Evolutionary conservation across 2,113 vertebrate genomes (phyloP).

Genomic region (Myanophis thanlyinensis): DNA sequence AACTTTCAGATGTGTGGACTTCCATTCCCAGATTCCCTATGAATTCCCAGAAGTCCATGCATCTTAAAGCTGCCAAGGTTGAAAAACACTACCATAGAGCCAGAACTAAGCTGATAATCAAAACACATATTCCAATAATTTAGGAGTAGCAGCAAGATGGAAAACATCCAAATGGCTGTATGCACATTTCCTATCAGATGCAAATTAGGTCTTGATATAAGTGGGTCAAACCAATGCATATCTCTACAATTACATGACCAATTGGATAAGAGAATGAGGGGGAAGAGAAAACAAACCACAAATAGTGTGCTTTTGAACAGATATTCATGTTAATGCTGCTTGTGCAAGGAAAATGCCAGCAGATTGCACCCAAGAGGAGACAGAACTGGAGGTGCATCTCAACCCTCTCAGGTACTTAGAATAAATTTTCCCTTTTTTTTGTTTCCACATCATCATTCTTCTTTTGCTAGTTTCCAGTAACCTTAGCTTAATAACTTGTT

Average conservation of each 20-base stretch:
- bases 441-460: neutral
- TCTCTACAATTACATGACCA: neutral
- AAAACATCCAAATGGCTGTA: neutral
- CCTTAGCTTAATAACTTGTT: slow-evolving; percentile 58
- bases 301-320: neutral
- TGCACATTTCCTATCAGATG: neutral
- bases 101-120: neutral
- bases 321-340: neutral
- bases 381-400: neutral
- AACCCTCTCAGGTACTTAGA: neutral
- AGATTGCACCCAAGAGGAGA: neutral
- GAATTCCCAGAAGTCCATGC: neutral
- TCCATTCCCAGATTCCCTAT: neutral
- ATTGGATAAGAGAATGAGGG: neutral
- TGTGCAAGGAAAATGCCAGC: neutral
- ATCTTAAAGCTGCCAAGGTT: neutral
- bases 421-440: slow-evolving; percentile 37
- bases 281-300: neutral
- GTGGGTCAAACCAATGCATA: neutral
- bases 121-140: neutral
- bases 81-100: neutral
- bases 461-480: slow-evolving; percentile 62
- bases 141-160: neutral
- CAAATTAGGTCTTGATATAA: slow-evolving; percentile 8
- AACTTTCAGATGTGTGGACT: neutral